phyloP scores from a whole-genome alignment of 2,797 vertebrate species.

The Meda fulgida region DNA sequence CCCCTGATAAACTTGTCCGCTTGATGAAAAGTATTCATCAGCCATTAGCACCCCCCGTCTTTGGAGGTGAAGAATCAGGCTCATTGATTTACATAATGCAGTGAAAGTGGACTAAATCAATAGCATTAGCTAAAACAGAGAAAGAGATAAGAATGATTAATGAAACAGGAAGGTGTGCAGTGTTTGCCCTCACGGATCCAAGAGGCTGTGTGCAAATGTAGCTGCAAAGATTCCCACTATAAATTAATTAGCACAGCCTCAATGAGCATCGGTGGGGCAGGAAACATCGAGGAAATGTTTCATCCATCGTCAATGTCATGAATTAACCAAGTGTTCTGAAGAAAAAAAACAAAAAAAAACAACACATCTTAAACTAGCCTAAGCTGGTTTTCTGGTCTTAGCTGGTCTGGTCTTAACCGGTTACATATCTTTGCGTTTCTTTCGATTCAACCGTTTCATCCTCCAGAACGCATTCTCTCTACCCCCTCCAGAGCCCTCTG shows the following conservation, averaged over 20 bases:
- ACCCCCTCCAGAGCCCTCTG: conserved; percentile 19
- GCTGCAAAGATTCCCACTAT: conserved; percentile 34
- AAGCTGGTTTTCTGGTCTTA: neutral
- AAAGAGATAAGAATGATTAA: conserved; percentile 64
- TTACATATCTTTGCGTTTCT: neutral
- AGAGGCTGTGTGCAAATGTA: conserved; percentile 38
- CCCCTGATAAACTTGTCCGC: conserved; percentile 60
- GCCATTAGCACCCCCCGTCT: conserved; percentile 46
- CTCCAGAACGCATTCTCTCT: neutral
- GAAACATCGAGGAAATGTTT: conserved; percentile 17
- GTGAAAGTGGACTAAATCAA: conserved; percentile 72
- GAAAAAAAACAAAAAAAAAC: too few relatives aligned
- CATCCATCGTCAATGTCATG: conserved; percentile 16
- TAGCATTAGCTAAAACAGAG: conserved; percentile 64
- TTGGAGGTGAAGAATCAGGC: conserved; percentile 59
- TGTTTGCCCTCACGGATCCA: conserved; percentile 41
- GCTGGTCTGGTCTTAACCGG: neutral
- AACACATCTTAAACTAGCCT: neutral
- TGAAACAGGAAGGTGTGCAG: conserved; percentile 45
- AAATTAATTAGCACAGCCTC: conserved; percentile 46
- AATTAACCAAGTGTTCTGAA: conserved; percentile 9
- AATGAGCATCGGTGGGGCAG: neutral
- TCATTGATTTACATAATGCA: conserved; percentile 68
- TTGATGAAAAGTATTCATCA: conserved; percentile 67
- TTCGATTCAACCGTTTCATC: neutral